Percentiles rank a stretch among this genome's conserved stretches.
phyloP scores from a whole-genome alignment of 2,113 vertebrate genomes.

The Galemys pyrenaicus region DNA sequence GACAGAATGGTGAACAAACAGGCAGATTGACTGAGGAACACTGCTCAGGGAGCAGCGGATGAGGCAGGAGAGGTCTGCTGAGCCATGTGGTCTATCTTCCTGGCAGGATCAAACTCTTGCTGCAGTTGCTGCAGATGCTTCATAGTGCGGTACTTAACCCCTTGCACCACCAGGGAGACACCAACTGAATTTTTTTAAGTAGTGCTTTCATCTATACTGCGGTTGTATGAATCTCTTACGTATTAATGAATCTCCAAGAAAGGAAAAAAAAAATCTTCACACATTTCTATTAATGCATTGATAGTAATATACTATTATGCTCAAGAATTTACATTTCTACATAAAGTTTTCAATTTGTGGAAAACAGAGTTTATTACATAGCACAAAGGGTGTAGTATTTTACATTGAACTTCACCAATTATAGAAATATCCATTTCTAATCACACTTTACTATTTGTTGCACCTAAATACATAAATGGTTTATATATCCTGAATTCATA shows the following conservation, averaged over 20 bases:
- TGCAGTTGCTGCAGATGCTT: too few relatives aligned
- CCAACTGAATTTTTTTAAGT: neutral
- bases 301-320: neutral
- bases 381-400: neutral
- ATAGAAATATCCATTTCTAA: neutral
- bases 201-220: neutral
- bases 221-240: neutral
- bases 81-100: too few relatives aligned
- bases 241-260: neutral
- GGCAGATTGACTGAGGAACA: too few relatives aligned
- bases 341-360: neutral
- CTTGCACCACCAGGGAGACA: too few relatives aligned
- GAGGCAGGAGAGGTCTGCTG: too few relatives aligned
- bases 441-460: neutral
- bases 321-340: neutral
- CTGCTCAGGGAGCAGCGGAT: too few relatives aligned
- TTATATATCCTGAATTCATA: neutral
- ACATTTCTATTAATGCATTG: neutral
- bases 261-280: neutral
- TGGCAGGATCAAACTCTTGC: too few relatives aligned
- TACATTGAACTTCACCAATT: neutral
- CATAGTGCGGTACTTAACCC: too few relatives aligned
- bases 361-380: neutral
- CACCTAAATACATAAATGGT: neutral
- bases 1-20: too few relatives aligned